These are phyloP conservation scores for Thelaira solivaga DNA, from an alignment of 2,888 invertebrate species.

Conservation along the genomic window DNA sequence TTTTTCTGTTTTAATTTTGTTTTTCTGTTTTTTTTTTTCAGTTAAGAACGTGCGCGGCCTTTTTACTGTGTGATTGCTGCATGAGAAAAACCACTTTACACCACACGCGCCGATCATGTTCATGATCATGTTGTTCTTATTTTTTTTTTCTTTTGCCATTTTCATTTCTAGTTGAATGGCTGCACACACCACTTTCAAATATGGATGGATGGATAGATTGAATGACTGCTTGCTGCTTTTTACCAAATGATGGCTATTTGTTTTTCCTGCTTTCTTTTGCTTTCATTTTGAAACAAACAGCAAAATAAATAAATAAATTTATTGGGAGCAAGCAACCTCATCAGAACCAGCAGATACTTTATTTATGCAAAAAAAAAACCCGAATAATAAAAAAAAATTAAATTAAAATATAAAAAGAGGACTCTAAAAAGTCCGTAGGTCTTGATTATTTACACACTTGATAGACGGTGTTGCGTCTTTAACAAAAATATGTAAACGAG, in stretches of 20 bases:
- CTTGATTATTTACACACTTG: neutral
- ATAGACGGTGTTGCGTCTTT: too few relatives aligned
- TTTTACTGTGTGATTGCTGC: neutral
- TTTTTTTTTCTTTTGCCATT: conserved; percentile 2
- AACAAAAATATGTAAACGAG: too few relatives aligned
- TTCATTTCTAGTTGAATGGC: conserved; percentile 18
- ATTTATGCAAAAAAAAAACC: neutral
- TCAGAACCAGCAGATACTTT: neutral
- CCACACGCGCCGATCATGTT: conserved; percentile 57
- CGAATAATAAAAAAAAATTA: too few relatives aligned
- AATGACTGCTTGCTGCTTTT: too few relatives aligned
- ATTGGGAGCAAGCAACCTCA: conserved; percentile 1
- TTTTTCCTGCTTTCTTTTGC: neutral
- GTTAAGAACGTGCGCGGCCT: conserved; percentile 35
- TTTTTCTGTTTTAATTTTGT: conserved; percentile 6
- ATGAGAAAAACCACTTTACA: conserved; percentile 45
- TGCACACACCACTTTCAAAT: conserved; percentile 37
- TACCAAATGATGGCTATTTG: conserved; percentile 5
- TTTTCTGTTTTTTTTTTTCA: neutral
- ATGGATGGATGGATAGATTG: neutral
- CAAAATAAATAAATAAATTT: conserved; percentile 16
- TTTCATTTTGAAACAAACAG: neutral
- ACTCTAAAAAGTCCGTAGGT: conserved; percentile 17
- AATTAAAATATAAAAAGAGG: too few relatives aligned
- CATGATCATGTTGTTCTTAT: conserved; percentile 17